Conservation (phyloP, 2,113 vertebrate genomes). For the Pedetes capensis region DNA sequence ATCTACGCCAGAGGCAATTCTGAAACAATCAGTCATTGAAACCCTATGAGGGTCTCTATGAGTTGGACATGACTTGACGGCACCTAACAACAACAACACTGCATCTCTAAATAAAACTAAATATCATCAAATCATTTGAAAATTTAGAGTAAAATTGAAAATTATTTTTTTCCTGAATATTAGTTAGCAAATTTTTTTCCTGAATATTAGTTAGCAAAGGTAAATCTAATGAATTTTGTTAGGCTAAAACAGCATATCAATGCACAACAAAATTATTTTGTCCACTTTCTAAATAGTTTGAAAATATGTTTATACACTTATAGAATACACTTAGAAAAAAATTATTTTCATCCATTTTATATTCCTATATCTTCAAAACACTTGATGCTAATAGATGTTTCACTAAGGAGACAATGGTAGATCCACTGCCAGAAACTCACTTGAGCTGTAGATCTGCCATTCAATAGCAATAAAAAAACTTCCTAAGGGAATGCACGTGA, state of each 20-base stretch:
- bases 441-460: background rate
- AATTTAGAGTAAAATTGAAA: background rate
- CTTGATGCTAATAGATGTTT: background rate
- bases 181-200: background rate
- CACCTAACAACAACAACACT: no score
- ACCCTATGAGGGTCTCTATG: no score
- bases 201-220: constrained; percentile 3
- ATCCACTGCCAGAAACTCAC: background rate
- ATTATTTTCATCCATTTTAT: background rate
- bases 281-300: background rate
- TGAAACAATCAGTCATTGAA: no score
- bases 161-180: background rate
- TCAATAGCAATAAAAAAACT: background rate
- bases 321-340: background rate
- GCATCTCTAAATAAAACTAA: background rate
- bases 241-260: background rate
- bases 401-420: background rate
- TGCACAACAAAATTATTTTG: background rate
- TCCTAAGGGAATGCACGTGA: no score
- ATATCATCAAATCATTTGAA: background rate
- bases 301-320: background rate
- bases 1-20: no score
- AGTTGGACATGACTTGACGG: no score
- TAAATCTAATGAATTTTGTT: background rate
- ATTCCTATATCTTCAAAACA: background rate